phyloP scores from a whole-genome alignment of 1,140 invertebrate species.

The Drosophila serrata region DNA sequence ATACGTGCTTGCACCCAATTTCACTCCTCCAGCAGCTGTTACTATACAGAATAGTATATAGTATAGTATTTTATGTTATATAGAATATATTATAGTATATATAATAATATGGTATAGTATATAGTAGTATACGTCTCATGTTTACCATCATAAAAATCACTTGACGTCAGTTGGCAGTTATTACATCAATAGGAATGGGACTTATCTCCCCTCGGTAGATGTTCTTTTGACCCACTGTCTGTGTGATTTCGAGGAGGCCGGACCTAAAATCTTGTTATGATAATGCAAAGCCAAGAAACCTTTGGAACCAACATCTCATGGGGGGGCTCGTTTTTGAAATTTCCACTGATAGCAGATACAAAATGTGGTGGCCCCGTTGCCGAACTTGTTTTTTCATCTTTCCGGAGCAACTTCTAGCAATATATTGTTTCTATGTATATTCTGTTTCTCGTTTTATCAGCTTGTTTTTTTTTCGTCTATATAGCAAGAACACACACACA shows the following conservation, averaged over 20 bases:
- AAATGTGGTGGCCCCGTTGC: constrained; percentile 18
- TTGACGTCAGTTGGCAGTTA: constrained; percentile 38
- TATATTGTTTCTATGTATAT: constrained; percentile 15
- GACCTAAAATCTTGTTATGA: constrained; percentile 54
- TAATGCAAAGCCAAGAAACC: constrained; percentile 28
- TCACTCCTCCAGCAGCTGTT: background rate
- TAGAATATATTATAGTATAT: too few relatives aligned
- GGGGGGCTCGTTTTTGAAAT: constrained; percentile 50
- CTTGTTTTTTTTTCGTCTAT: constrained; percentile 58
- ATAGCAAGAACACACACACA: constrained; percentile 6
- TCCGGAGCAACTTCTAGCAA: constrained; percentile 44
- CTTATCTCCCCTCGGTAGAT: constrained; percentile 28
- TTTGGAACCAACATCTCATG: constrained; percentile 32
- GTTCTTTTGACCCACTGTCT: constrained; percentile 56
- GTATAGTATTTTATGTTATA: too few relatives aligned
- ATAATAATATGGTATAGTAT: too few relatives aligned
- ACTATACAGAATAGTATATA: too few relatives aligned
- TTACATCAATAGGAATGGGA: constrained; percentile 23
- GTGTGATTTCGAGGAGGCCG: constrained; percentile 39
- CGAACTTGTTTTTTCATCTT: constrained; percentile 51
- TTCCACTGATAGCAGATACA: constrained; percentile 32
- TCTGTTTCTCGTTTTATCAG: constrained; percentile 63
- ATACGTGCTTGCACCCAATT: constrained; percentile 9
- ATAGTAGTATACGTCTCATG: background rate
- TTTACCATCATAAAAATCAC: background rate